Base-by-base conservation (phyloP, 92 coral and sea anemone genomes). In the Desmophyllum pertusum region DNA sequence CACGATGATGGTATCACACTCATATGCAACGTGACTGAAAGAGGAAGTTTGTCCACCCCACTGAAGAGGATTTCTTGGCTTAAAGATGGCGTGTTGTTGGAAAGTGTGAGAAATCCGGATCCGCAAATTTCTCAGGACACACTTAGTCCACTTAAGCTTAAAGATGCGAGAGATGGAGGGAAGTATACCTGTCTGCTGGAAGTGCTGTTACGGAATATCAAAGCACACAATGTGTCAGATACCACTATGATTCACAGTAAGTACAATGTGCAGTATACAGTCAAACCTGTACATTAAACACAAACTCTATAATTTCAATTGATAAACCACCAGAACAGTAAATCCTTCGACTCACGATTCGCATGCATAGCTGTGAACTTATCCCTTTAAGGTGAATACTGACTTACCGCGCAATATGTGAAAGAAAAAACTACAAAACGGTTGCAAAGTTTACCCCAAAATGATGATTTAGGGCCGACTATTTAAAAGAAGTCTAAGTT, bases 31-130 rank as follows among this genome's bases (percentile, higher is more conserved):
- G 27, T 91, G 40, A 91, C 94, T 19, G 36, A 65, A 38, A 51
- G 57, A 11, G 78, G 79, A 25, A 9, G 23, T 18, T 3, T 2
- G 27, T 33, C 27, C 9, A 41, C 88, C 27, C 18, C 14, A 17
- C 70, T 91, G 41, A 80, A 81, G 57, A 71, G 81, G 6, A 76
- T 91, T 53, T 90, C 81, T 2, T 91, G 94, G 94, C 46, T 69
- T 59, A 91, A 91, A 57, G 87, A 84, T 51, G 72, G 68, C 7
- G 75, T 45, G 36, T 41, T 77, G 10, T 57, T 85, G 45, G 15
- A 79, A 25, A 72, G 50, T 57, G 83, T 88, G 37, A 45, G 73
- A 7, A 48, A 64, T 41, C 90, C 90, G 37, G 85, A 87, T 45
- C 83, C 86, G n/a, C 0, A 45, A 2, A 72, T 68, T 4, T 10